These are phyloP conservation scores for Apis florea DNA, from an alignment of 1,140 invertebrate genomes.

Conservation along the genomic window DNA sequence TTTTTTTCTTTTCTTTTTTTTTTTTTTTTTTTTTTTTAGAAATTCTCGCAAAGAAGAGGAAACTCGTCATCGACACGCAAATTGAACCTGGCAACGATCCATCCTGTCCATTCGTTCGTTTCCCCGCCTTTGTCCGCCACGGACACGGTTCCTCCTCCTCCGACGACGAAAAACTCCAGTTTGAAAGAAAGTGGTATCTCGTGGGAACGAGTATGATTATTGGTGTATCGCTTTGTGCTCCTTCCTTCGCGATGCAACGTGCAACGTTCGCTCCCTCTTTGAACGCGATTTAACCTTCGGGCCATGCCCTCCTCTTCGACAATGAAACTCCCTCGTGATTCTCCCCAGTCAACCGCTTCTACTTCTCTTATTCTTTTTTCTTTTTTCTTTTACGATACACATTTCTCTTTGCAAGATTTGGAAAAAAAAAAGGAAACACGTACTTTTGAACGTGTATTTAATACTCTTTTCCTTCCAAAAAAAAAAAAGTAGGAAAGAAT, in stretches of 20 bases:
- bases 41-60: background rate
- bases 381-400: background rate
- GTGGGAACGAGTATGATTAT: constrained; percentile 27
- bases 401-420: background rate
- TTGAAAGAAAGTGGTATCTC: constrained; percentile 2
- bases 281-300: constrained; percentile 5
- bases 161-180: background rate
- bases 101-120: background rate
- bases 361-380: background rate
- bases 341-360: no score
- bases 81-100: constrained; percentile 5
- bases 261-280: constrained; percentile 6
- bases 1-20: no score
- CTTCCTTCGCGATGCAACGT: background rate
- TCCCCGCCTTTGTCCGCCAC: background rate
- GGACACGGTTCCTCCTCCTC: background rate
- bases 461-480: no score
- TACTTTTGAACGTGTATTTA: no score
- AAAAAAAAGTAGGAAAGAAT: no score
- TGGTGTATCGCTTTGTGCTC: constrained; percentile 27
- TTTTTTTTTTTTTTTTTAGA: background rate
- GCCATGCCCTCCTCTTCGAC: background rate
- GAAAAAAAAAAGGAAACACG: no score
- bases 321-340: constrained; percentile 3
- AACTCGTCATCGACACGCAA: constrained; percentile 16